Percentiles rank a stretch among this genome's conserved stretches.
Conservation (phyloP, 2,113 vertebrate species). For the Paramisgurnus dabryanus region DNA sequence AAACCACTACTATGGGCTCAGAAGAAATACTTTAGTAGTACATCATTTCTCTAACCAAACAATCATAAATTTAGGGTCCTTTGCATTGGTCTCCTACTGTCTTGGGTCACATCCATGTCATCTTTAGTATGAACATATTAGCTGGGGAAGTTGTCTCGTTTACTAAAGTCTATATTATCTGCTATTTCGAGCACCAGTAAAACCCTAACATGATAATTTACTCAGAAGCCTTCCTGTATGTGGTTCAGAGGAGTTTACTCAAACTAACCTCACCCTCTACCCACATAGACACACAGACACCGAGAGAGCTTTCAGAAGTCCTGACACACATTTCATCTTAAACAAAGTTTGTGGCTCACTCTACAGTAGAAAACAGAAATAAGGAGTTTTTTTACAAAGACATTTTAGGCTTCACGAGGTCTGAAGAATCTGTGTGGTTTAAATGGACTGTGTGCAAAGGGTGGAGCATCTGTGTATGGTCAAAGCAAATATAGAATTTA, state of each 20-base stretch:
- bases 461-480: conserved; percentile 70
- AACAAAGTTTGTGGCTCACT: background rate
- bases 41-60: background rate
- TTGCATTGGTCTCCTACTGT: background rate
- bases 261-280: conserved; percentile 68
- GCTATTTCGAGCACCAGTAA: conserved; percentile 71
- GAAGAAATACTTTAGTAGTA: background rate
- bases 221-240: conserved; percentile 64
- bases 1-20: background rate
- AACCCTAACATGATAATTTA: conserved; percentile 71
- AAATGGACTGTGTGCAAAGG: conserved; percentile 67
- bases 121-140: conserved; percentile 53
- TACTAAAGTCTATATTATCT: conserved; percentile 58
- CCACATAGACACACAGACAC: conserved; percentile 12
- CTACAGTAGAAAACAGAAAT: background rate
- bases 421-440: conserved; percentile 48
- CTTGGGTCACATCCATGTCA: conserved; percentile 30
- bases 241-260: conserved; percentile 65
- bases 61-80: background rate
- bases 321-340: background rate
- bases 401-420: background rate
- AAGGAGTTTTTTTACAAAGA: background rate
- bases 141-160: conserved; percentile 62
- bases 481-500: conserved; percentile 70
- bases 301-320: background rate